Percentiles rank a stretch among this genome's conserved stretches.
phyloP scores from a whole-genome alignment of 2,797 vertebrate genomes.

The Bradypodion pumilum region DNA sequence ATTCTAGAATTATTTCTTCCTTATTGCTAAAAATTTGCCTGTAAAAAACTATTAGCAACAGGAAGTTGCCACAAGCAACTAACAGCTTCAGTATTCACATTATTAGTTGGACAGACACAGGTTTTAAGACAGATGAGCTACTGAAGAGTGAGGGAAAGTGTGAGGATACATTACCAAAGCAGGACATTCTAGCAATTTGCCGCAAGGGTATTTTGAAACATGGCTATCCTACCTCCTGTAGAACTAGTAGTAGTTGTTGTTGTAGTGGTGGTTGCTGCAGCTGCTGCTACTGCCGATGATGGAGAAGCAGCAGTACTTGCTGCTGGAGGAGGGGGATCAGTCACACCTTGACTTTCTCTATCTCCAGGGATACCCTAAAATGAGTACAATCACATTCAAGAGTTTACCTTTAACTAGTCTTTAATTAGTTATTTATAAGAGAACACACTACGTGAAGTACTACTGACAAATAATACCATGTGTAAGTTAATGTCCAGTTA shows the following conservation, averaged over 20 bases:
- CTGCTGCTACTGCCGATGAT: slow-evolving; percentile 70
- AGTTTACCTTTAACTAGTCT: neutral
- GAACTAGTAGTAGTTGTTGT: slow-evolving; percentile 68
- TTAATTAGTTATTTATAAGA: neutral
- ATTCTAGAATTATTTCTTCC: neutral
- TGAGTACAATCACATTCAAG: slow-evolving; percentile 47
- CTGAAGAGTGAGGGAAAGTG: neutral
- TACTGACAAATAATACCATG: neutral
- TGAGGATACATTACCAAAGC: neutral
- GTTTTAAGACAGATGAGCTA: neutral
- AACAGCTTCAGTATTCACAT: too few species aligned
- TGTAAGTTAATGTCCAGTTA: neutral
- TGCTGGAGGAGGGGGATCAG: slow-evolving; percentile 78
- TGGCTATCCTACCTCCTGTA: slow-evolving; percentile 79
- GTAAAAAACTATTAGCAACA: too few species aligned
- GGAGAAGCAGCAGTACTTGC: slow-evolving; percentile 70
- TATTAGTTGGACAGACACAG: too few species aligned
- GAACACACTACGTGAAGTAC: neutral
- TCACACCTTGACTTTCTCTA: slow-evolving; percentile 77
- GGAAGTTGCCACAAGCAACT: too few species aligned
- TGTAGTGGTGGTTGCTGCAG: slow-evolving; percentile 68
- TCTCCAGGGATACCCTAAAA: slow-evolving; percentile 89
- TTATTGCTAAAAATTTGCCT: neutral
- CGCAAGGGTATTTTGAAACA: neutral
- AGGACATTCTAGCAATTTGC: neutral